Conservation (phyloP, 2,113 vertebrate species). For the Podiceps cristatus region DNA sequence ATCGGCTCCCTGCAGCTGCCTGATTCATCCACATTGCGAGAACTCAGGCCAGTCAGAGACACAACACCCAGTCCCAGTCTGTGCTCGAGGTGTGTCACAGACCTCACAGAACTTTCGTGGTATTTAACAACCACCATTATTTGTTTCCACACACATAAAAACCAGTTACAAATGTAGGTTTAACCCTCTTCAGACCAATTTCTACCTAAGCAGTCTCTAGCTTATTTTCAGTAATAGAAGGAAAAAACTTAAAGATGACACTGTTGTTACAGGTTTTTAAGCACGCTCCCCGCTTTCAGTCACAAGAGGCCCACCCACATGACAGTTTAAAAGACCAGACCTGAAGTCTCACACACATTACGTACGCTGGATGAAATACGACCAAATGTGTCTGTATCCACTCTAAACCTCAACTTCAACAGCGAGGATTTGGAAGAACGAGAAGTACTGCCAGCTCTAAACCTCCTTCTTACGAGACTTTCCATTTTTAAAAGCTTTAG, state of each 20-base stretch:
- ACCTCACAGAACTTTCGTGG: not conserved
- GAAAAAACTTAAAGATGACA: not conserved
- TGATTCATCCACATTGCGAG: not conserved
- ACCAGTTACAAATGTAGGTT: not conserved
- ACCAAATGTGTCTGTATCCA: not conserved
- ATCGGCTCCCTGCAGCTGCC: not conserved
- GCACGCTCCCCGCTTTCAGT: not conserved
- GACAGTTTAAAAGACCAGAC: not conserved
- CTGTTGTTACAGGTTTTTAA: not conserved
- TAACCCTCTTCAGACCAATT: not conserved
- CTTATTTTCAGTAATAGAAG: not conserved
- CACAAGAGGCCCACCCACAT: not conserved
- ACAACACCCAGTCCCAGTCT: not conserved
- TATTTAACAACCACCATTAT: not conserved
- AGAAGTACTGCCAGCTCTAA: not conserved
- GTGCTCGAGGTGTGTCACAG: fast-evolving
- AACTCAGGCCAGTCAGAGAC: not conserved
- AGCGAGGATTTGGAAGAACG: not conserved
- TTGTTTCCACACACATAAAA: not conserved
- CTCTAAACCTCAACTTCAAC: not conserved
- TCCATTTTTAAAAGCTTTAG: not conserved
- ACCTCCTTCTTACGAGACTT: fast-evolving
- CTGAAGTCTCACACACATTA: not conserved
- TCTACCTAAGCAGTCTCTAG: not conserved
- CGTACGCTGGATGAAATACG: not conserved